Conservation (phyloP, 2,797 vertebrate genomes). For the Salarias fasciatus region DNA sequence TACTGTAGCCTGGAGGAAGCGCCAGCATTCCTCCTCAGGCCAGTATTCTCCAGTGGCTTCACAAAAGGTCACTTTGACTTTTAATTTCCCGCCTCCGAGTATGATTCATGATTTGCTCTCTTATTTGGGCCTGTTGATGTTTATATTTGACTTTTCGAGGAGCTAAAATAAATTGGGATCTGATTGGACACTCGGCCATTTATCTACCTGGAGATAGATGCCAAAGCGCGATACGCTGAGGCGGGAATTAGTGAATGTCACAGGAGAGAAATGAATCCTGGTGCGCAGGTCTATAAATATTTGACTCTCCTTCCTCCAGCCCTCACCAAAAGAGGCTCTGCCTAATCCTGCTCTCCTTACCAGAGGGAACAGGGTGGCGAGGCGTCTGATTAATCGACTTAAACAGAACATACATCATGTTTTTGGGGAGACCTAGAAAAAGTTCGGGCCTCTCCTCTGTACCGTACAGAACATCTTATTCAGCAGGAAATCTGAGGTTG, state of each 20-base stretch:
- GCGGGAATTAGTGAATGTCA: conserved; percentile 72
- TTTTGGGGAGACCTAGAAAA: conserved; percentile 82
- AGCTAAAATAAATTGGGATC: conserved; percentile 66
- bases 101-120: conserved; percentile 61
- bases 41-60: conserved; percentile 57
- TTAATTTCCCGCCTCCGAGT: conserved; percentile 56
- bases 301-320: conserved; percentile 72
- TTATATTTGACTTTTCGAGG: conserved; percentile 66
- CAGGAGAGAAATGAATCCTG: conserved; percentile 73
- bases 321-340: conserved; percentile 67
- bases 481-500: conserved; percentile 77
- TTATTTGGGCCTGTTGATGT: conserved; percentile 57
- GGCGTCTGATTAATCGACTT: conserved; percentile 81
- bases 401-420: conserved; percentile 80
- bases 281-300: conserved; percentile 80
- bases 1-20: conserved; percentile 68
- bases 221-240: conserved; percentile 65
- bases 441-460: conserved; percentile 72
- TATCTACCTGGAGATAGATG: conserved; percentile 66
- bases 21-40: conserved; percentile 48
- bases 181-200: conserved; percentile 59
- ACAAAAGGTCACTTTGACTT: conserved; percentile 75
- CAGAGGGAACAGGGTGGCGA: conserved; percentile 79
- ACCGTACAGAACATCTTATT: conserved; percentile 79
- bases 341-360: conserved; percentile 76